A percentile compares a stretch with the other conserved stretches of the same genome.
phyloP scores from a whole-genome alignment of 2,888 invertebrate genomes.

The Epinotia ramella region DNA sequence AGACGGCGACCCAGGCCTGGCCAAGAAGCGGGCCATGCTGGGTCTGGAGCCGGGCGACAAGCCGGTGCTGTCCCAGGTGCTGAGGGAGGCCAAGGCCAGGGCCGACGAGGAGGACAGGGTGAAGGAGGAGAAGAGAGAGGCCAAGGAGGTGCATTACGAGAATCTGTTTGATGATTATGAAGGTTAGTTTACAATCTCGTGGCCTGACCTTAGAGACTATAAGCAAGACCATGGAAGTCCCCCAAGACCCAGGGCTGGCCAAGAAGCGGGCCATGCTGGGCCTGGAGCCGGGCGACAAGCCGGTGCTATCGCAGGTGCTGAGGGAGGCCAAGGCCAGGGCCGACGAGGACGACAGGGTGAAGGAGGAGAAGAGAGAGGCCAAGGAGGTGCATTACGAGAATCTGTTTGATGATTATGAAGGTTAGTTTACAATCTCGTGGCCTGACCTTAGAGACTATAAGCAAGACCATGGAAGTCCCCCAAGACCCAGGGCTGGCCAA shows the following conservation, averaged over 20 bases:
- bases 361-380: slow-evolving; percentile 77
- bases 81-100: slow-evolving; percentile 90
- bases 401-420: too few species aligned
- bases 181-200: too few species aligned
- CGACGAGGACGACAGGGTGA: slow-evolving; percentile 84
- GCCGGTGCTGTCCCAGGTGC: slow-evolving; percentile 86
- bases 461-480: slow-evolving; percentile 96
- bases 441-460: slow-evolving; percentile 93
- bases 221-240: slow-evolving; percentile 96
- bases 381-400: too few species aligned
- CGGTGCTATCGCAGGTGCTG: slow-evolving; percentile 86
- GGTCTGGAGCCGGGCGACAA: slow-evolving; percentile 85
- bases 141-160: too few species aligned
- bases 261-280: slow-evolving; percentile 90
- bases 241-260: slow-evolving; percentile 95
- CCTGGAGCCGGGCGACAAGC: slow-evolving; percentile 84
- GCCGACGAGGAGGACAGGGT: slow-evolving; percentile 86
- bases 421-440: too few species aligned
- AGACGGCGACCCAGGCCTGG: slow-evolving; percentile 95
- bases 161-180: too few species aligned
- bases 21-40: slow-evolving; percentile 90
- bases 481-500: slow-evolving; percentile 95
- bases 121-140: slow-evolving; percentile 78
- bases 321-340: slow-evolving; percentile 90
- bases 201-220: slow-evolving; percentile 92